Evolutionary conservation across 1,140 invertebrate species (phyloP), one percentile per base, ranked within the genome.

Genomic region (Penaeus indicus): DNA sequence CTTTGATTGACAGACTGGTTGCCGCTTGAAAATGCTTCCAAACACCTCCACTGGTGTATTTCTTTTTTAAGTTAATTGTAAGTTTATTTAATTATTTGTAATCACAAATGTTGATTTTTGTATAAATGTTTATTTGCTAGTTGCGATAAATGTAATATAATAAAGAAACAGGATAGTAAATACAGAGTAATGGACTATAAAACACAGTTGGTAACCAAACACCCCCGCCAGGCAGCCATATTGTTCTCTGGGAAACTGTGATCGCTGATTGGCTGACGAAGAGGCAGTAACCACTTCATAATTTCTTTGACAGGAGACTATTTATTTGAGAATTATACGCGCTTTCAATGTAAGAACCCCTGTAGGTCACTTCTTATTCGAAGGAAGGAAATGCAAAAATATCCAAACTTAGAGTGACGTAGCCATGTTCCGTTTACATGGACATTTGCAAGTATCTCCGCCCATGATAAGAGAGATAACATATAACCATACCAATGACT

Each of bases 1-100:
- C 19, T n/a, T 54, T 88, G 86, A 88, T 88, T 88, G 86, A 88
- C 86, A 88, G 86, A 62, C 86, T 27, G 86, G 86, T 82, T 67
- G 77, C 63, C 63, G 85, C 61, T 54, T 54, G 54, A 54, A 16
- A 54, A 54, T 54, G 54, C 0, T 54, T 54, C 54, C 54, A 54
- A 54, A 54, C 8, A 10, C 54, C 11, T 54, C 54, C 11, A 47
- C 16, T 16, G 4, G 54, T 54, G 11, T 54, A 54, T 54, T 54
- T 54, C 61, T 80, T 60, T 79, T 32, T 54, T 60, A 60, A 11
- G 42, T 80, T 60, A 13, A 22, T n/a, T 54, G 38, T 75, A 32
- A 19, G n/a, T 38, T 4, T 11, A 32, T 75, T 5, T 27, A 8
- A 16, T 13, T n/a, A 38, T 27, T 38, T 32, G 72, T 54, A 54